A percentile compares a stretch with the other conserved stretches of the same genome.
Evolutionary conservation across 2,113 vertebrate genomes (phyloP).

Genomic region (Opisthocomus hoazin): DNA sequence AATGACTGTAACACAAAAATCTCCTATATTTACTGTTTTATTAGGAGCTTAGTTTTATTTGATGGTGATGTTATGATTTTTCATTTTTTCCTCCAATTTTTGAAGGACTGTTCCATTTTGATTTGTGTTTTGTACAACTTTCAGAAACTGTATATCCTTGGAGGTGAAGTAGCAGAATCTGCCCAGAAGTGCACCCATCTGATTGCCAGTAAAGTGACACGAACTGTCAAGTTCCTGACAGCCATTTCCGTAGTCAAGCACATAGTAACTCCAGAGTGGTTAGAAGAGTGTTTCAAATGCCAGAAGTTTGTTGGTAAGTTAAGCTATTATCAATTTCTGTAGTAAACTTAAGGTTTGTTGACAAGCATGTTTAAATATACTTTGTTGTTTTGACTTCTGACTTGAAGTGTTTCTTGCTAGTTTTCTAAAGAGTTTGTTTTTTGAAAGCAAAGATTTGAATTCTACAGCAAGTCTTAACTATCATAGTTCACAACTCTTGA

Average conservation of each 20-base stretch:
- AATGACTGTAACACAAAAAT: neutral
- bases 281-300: slow-evolving; percentile 92
- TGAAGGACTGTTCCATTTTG: neutral
- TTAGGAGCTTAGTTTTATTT: neutral
- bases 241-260: slow-evolving; percentile 93
- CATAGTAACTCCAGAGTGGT: slow-evolving; percentile 91
- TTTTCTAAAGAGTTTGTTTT: neutral
- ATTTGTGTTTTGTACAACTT: neutral
- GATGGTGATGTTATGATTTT: neutral
- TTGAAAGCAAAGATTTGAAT: neutral
- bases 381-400: neutral
- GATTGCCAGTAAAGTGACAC: slow-evolving; percentile 89
- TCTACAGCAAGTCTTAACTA: neutral
- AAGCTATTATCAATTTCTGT: neutral
- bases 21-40: neutral
- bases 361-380: neutral
- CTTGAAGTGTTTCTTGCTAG: neutral
- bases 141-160: slow-evolving; percentile 90
- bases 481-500: neutral
- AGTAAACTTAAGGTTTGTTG: neutral
- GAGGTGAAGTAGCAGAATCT: slow-evolving; percentile 88
- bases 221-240: slow-evolving; percentile 95
- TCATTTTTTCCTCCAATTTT: neutral
- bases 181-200: slow-evolving; percentile 91
- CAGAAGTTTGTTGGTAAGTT: slow-evolving; percentile 88